Base-by-base conservation (phyloP, 2,888 invertebrate genomes). In the Scelioninae gen. 2 region DNA sequence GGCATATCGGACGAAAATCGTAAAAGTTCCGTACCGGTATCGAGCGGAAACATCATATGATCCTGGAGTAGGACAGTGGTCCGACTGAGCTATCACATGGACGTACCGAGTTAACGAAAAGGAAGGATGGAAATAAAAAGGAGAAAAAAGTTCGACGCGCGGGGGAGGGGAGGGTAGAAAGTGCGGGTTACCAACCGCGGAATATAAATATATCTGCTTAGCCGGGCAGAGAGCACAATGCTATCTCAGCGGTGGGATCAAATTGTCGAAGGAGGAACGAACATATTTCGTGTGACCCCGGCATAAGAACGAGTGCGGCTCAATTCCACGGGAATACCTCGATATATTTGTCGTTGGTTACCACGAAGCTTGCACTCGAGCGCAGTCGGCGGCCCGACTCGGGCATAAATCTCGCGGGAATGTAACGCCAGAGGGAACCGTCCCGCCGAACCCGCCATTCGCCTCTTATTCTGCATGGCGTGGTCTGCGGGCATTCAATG, bases 241-340 rank as follows among this genome's bases (percentile, higher is more conserved):
- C 82, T 84, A 84, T 84, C 84, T 83, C 77, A 70, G 48, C 78
- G 78, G 75, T 77, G 79, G 79, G 80, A 84, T 84, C 84, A 83
- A 84, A 83, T 84, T 84, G 84, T 84, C 81, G 82, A 82, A 81
- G 82, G 77, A 80, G 79, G 82, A 82, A 84, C 82, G 82, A 84
- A 82, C 84, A 84, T 84, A 84, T 84, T 83, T 83, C 79, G 82
- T 78, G 80, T 84, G 82, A 83, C 83, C 82, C 81, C 82, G 78
- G 68, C 77, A 72, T 65, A 73, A 77, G 70, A 70, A 78, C 74
- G 76, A 78, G 78, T 80, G 82, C 81, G 76, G 82, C 80, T 84
- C 83, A 82, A 83, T 83, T 83, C 83, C 82, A 81, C 76, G 71
- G 77, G 79, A 83, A 83, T 83, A 82, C 82, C 82, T 83, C 83